Base-by-base conservation (phyloP, 1,140 invertebrate genomes). In the Ephestia elutella region DNA sequence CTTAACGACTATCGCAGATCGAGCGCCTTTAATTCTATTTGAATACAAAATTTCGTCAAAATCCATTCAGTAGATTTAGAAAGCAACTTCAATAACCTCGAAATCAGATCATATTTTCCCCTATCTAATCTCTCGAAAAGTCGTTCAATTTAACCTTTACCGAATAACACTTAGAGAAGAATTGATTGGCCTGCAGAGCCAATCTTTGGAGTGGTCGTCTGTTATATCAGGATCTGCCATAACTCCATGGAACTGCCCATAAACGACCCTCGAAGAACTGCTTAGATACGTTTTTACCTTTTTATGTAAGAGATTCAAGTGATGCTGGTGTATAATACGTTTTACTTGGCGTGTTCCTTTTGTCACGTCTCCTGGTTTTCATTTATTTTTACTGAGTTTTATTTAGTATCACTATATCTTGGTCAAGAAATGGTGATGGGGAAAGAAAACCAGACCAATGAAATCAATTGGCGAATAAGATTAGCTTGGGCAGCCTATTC, bases 151-250 rank as follows among this genome's bases (percentile, higher is more conserved):
- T 53, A 53, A 58, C 49, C 56, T 5, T 44, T 54, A 44, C 57
- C 57, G 15, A 25, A 48, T 59, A 59, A 59, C 57, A 59, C 50
- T 59, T 59, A 54, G 30, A 54, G 48, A 54, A 51, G 32, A 59
- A 59, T 44, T 54, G 51, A 54, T 59, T 54, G 57, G 38, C 51
- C 51, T 13, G 20, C 19, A 20, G 15, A 19, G 18, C 50, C 57
- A 59, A 59, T 59, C 57, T 59, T 48, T 32, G 51, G 53, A 59
- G 57, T 59, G 35, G 32, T 28, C 57, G 51, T 59, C 51, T 20
- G 21, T 59, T 59, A 59, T 59, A 54, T 3, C 11, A 35, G n/a
- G 57, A 48, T 18, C 57, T 44, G 21, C 50, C 20, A 59, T 59
- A 59, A 59, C 9, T 59, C 38, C 4, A 1, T 11, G 10, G 35